phyloP scores from a whole-genome alignment of 2,113 vertebrate species.

The Sisor rabdophorus region DNA sequence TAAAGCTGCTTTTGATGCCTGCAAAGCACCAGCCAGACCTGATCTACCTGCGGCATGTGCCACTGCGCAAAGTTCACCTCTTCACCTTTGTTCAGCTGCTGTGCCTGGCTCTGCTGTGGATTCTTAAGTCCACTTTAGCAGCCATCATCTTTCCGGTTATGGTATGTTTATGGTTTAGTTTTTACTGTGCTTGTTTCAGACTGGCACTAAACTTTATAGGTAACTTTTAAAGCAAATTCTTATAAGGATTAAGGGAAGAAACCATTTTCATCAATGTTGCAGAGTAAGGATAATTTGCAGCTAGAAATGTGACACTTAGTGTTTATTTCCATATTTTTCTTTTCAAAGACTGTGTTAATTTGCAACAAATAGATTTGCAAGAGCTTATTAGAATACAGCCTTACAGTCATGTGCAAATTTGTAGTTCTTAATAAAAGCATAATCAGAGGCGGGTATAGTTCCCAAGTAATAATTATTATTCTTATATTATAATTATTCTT shows the following conservation, averaged over 20 bases:
- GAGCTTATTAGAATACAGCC: neutral
- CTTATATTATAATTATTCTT: no score
- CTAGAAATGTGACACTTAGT: neutral
- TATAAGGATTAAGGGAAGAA: neutral
- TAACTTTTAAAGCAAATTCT: neutral
- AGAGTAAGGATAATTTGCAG: neutral
- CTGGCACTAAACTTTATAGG: neutral
- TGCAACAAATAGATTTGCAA: neutral
- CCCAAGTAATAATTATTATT: no score
- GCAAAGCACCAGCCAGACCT: slow-evolving; percentile 97
- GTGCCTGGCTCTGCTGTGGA: slow-evolving; percentile 92
- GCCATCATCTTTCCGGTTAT: slow-evolving; percentile 97
- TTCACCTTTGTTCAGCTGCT: slow-evolving; percentile 94
- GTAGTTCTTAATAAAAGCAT: no score
- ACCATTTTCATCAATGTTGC: neutral
- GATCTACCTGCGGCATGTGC: slow-evolving; percentile 93
- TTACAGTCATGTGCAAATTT: neutral
- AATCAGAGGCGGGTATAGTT: no score
- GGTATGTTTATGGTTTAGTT: slow-evolving; percentile 66
- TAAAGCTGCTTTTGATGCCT: slow-evolving; percentile 95
- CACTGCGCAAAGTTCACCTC: slow-evolving; percentile 89
- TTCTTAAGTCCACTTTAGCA: slow-evolving; percentile 97
- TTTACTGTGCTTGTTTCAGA: neutral
- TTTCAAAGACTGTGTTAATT: neutral
- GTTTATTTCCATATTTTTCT: neutral